A percentile compares a stretch with the other conserved stretches of the same genome.
Conservation (phyloP, 2,113 vertebrate genomes). For the Himantopus leucocephalus region DNA sequence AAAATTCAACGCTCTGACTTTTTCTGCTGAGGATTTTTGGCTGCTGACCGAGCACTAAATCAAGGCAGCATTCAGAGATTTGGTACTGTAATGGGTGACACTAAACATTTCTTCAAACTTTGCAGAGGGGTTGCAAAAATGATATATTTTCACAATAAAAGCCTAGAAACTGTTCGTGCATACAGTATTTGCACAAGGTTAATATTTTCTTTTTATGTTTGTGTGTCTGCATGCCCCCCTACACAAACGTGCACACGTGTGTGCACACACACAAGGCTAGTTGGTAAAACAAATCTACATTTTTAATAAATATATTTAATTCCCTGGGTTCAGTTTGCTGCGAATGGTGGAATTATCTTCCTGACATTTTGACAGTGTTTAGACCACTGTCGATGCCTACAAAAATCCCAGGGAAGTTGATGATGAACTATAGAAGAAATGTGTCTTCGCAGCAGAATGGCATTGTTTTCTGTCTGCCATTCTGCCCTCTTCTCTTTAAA, state of each 20-base stretch:
- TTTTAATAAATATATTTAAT: neutral
- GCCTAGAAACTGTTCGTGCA: neutral
- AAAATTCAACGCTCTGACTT: neutral
- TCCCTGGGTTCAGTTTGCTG: neutral
- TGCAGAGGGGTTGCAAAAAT: neutral
- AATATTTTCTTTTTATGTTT: neutral
- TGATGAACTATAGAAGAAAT: conserved; percentile 9
- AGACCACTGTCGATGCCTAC: neutral
- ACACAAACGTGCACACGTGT: neutral
- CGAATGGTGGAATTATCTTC: neutral
- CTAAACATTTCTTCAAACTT: neutral
- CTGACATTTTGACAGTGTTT: neutral
- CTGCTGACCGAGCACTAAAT: neutral
- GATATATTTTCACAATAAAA: neutral
- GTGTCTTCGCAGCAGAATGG: neutral
- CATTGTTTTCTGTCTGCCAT: neutral
- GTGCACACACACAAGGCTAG: neutral
- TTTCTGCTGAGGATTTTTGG: neutral
- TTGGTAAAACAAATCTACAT: neutral
- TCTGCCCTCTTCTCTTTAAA: neutral
- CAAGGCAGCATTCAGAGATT: neutral
- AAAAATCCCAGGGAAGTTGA: neutral
- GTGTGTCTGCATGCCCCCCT: accelerated
- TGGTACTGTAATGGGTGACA: neutral
- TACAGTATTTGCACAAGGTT: neutral